Evolutionary conservation across 2,888 invertebrate genomes (phyloP), one percentile per base, ranked within the genome.

Genomic region (Megamerina dolium): DNA sequence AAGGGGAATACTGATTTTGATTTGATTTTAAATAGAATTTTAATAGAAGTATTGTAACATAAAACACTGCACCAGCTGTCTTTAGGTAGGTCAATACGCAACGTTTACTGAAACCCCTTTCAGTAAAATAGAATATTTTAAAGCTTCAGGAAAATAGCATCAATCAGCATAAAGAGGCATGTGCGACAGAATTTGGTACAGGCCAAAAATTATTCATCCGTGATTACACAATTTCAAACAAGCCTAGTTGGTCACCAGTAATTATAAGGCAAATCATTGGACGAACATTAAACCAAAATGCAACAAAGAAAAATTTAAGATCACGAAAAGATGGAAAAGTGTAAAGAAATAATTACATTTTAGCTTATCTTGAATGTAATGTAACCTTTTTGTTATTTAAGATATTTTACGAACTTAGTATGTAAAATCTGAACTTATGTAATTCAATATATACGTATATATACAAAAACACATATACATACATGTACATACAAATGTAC

Each of bases 41-140:
- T 49, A 23, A 27, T 48, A 27, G 47, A 43, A n/a, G 23, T 48
- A 49, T 37, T 41, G 46, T 10, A 44, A 46, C 14, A 45, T 45
- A 1, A 47, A 36, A 41, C 49, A 49, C 12, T 49, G 49, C 19
- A 37, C 43, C 3, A 49, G 37, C 23, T 51, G 16, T 51, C 47
- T 29, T 34, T 50, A 32, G 42, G 44, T 9, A 17, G 46, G 23
- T 21, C 18, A 40, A 12, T 47, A 23, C 41, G 33, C 31, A 47
- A 35, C 16, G 10, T 10, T 23, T 23, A 23, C 19, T 45, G 12
- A 45, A 31, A 20, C 45, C 48, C 23, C 45, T 43, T 27, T 34
- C 18, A 19, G 35, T 33, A 21, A 38, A 32, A 33, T 31, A 49
- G 34, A 41, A 33, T 2, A 45, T 47, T 37, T n/a, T 39, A 16